phyloP scores from a whole-genome alignment of 2,797 vertebrate species.

The Anguilla megastoma region DNA sequence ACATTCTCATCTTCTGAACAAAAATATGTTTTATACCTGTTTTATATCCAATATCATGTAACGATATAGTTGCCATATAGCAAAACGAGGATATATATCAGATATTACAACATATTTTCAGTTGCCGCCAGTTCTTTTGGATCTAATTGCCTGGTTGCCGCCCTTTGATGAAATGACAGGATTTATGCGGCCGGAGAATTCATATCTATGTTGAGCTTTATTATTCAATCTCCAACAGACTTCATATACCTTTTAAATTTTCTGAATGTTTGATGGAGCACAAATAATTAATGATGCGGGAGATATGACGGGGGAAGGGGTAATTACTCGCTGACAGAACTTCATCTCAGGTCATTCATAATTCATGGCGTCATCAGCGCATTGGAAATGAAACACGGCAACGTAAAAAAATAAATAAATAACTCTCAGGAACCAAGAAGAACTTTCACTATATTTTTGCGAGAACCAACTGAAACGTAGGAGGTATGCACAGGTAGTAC shows the following conservation, averaged over 20 bases:
- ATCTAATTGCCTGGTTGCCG: neutral
- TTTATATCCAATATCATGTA: neutral
- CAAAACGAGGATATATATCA: neutral
- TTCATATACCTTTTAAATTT: neutral
- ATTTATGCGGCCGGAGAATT: neutral
- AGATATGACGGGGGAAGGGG: neutral
- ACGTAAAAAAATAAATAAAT: neutral
- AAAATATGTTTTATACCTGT: too few species aligned
- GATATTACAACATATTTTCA: neutral
- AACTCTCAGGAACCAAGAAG: neutral
- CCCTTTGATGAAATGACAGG: neutral
- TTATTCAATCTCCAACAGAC: neutral
- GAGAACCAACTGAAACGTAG: neutral
- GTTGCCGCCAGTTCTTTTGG: neutral
- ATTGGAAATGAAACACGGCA: neutral
- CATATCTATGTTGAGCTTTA: neutral
- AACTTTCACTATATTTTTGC: neutral
- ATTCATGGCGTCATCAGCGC: neutral
- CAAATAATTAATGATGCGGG: neutral
- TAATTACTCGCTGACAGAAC: constrained; percentile 9
- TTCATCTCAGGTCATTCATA: constrained; percentile 12
- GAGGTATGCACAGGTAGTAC: neutral
- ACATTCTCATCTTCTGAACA: neutral
- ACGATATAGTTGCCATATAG: neutral
- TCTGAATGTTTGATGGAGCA: constrained; percentile 10